Evolutionary conservation across 2,113 vertebrate genomes (phyloP).

Genomic region (Phalacrocorax brasilianus): DNA sequence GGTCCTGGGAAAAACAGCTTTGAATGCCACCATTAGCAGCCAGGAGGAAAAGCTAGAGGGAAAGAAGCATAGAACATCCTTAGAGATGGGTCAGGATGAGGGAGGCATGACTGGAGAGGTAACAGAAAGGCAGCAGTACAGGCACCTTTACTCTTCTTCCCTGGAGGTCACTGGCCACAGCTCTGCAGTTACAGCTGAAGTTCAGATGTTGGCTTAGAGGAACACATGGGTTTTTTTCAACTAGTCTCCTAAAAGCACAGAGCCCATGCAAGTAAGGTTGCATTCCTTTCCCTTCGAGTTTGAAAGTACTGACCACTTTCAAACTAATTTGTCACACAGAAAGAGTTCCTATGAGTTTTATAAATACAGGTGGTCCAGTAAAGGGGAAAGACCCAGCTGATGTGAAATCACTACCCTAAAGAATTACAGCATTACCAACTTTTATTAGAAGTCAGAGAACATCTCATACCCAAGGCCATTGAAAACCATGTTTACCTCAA

Average conservation of each 20-base stretch:
- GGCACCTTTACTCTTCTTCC: not conserved
- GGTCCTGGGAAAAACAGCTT: not conserved
- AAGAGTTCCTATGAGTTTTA: not conserved
- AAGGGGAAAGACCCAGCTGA: not conserved
- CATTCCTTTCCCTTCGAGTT: not conserved
- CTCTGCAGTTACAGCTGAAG: not conserved
- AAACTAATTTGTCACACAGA: not conserved
- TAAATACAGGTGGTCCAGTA: not conserved
- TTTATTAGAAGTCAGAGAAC: not conserved
- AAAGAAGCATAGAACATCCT: not conserved
- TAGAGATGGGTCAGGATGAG: not conserved
- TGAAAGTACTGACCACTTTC: not conserved
- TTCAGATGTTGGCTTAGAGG: not conserved
- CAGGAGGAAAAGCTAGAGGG: not conserved
- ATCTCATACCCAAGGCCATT: not conserved
- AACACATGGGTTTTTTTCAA: not conserved
- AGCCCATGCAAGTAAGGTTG: fast-evolving
- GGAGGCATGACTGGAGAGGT: not conserved
- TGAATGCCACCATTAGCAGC: not conserved
- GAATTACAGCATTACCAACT: not conserved
- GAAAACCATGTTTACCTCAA: fast-evolving
- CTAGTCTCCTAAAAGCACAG: not conserved
- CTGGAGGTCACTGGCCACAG: not conserved
- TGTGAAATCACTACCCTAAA: not conserved
- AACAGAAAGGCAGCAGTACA: too few relatives aligned